A percentile compares a stretch with the other conserved stretches of the same genome.
These are phyloP conservation scores for Melieria omissa DNA, from an alignment of 2,888 invertebrate genomes.

Conservation along the genomic window DNA sequence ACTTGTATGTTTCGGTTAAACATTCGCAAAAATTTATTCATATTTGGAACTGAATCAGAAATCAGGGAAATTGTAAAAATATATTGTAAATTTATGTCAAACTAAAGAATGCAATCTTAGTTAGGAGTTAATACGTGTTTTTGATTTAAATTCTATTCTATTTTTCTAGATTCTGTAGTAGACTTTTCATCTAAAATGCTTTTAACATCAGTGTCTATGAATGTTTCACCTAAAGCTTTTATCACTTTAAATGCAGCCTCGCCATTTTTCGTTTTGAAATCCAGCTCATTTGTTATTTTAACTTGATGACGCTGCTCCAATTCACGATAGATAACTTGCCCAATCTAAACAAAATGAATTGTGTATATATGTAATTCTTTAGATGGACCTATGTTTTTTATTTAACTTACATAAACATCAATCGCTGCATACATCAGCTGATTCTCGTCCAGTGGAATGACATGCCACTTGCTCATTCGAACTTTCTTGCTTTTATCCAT, in stretches of 20 bases:
- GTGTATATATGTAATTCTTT: not conserved
- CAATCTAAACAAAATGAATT: constrained; percentile 54
- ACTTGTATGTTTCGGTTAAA: constrained; percentile 17
- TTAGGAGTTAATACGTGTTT: not conserved
- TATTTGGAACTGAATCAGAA: too few relatives aligned
- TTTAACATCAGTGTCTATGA: constrained; percentile 41
- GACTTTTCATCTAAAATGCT: not conserved
- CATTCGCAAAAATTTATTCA: not conserved
- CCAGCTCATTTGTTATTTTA: constrained; percentile 53
- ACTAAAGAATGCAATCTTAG: too few relatives aligned
- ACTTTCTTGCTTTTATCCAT: constrained; percentile 71
- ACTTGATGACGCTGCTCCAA: constrained; percentile 54
- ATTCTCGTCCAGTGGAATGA: constrained; percentile 69
- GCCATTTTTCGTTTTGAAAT: constrained; percentile 58
- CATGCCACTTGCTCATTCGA: constrained; percentile 73
- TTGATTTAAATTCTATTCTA: not conserved
- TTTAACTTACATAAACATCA: constrained; percentile 73
- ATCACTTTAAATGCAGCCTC: constrained; percentile 59
- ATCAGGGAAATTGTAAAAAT: too few relatives aligned
- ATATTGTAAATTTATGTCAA: too few relatives aligned
- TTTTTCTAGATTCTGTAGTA: too few relatives aligned
- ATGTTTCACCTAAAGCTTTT: constrained; percentile 59
- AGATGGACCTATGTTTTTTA: not conserved
- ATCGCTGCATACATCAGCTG: constrained; percentile 74
- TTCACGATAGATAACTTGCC: constrained; percentile 63